These are phyloP conservation scores for Diachasma alloeum DNA, from an alignment of 1,140 invertebrate species.

Conservation along the genomic window DNA sequence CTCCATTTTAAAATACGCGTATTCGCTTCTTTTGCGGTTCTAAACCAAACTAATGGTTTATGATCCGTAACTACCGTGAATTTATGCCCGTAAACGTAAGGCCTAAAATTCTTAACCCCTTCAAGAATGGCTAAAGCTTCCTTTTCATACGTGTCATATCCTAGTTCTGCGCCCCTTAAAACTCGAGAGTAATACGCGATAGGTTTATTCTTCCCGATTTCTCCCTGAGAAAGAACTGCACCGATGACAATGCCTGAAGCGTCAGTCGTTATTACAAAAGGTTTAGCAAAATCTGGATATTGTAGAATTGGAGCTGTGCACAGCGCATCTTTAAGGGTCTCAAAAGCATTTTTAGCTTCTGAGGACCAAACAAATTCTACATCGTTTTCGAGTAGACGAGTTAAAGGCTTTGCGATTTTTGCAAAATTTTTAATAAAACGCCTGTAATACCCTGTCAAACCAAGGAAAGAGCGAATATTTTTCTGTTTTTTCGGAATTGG, in stretches of 20 bases:
- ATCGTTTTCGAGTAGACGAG: not conserved
- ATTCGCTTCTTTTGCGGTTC: not conserved
- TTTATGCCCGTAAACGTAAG: slow-evolving; percentile 6
- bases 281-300: not conserved
- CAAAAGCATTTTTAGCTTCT: not conserved
- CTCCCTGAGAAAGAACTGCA: not conserved
- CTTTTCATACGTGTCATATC: slow-evolving; percentile 3
- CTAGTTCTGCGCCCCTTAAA: not conserved
- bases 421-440: slow-evolving; percentile 1
- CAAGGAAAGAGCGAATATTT: not conserved
- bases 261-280: not conserved
- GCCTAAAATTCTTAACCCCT: not conserved
- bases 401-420: slow-evolving; percentile 12
- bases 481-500: not conserved
- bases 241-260: not conserved
- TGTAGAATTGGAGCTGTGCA: not conserved
- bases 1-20: slow-evolving; percentile 9
- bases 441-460: slow-evolving; percentile 5
- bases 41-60: not conserved
- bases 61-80: not conserved
- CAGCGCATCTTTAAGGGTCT: not conserved
- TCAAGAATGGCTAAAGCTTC: not conserved
- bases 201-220: not conserved
- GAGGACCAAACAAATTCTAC: not conserved
- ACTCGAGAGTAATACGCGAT: not conserved